These are phyloP conservation scores for Hylaea fasciaria DNA, from an alignment of 2,888 invertebrate species.

Conservation along the genomic window DNA sequence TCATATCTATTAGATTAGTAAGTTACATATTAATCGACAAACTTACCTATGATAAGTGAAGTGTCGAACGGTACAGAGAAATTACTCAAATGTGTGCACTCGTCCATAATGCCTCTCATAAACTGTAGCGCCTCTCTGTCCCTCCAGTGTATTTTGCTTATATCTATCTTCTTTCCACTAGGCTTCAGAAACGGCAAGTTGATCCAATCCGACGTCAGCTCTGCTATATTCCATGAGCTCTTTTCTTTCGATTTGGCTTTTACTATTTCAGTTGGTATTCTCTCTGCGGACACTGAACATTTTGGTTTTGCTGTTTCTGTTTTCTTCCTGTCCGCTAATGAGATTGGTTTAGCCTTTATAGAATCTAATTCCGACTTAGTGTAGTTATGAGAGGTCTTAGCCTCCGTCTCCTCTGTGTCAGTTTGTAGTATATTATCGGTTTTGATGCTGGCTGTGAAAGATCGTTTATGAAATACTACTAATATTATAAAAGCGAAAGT, in stretches of 20 bases:
- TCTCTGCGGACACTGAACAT: neutral
- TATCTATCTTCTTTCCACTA: constrained; percentile 80
- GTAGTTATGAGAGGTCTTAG: too few relatives aligned
- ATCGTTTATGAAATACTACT: neutral
- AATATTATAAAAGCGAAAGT: too few relatives aligned
- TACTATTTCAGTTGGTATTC: constrained; percentile 4
- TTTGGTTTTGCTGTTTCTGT: neutral
- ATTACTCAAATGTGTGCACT: constrained; percentile 98
- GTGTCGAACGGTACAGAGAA: constrained; percentile 96
- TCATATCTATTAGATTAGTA: too few relatives aligned
- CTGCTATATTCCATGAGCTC: constrained; percentile 71
- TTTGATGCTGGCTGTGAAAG: neutral
- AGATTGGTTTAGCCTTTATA: too few relatives aligned
- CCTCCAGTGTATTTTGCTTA: constrained; percentile 87
- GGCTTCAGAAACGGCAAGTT: constrained; percentile 69
- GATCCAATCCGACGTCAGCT: constrained; percentile 71
- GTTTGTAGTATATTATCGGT: neutral
- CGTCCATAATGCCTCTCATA: constrained; percentile 99
- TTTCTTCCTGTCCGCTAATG: neutral
- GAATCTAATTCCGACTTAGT: too few relatives aligned
- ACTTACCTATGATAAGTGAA: constrained; percentile 90
- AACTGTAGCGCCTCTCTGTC: constrained; percentile 94
- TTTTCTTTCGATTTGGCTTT: constrained; percentile 44
- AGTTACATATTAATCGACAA: too few relatives aligned
- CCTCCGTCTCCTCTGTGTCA: neutral